phyloP scores from a whole-genome alignment of 2,113 vertebrate species.

The Entelurus aequoreus region DNA sequence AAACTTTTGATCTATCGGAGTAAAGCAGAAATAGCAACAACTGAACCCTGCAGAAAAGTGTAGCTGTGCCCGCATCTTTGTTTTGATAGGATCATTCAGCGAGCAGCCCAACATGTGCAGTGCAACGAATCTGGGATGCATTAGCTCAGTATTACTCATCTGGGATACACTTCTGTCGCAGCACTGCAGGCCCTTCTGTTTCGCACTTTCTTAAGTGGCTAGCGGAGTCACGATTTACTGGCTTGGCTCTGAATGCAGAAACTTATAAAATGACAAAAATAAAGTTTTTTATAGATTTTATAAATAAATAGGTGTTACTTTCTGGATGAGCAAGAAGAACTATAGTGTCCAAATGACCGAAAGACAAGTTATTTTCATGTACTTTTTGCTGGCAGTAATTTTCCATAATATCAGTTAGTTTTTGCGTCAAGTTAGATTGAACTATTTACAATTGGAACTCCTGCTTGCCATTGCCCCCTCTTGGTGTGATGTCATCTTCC shows the following conservation, averaged over 20 bases:
- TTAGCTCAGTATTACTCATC: constrained; percentile 41
- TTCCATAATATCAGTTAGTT: too few relatives aligned
- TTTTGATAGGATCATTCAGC: constrained; percentile 40
- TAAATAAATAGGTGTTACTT: too few relatives aligned
- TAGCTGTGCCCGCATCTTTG: constrained; percentile 39
- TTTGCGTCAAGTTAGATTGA: too few relatives aligned
- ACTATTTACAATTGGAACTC: too few relatives aligned
- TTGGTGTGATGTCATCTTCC: too few relatives aligned
- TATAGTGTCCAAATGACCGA: too few relatives aligned
- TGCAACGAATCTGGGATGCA: constrained; percentile 47
- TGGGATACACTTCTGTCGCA: constrained; percentile 23
- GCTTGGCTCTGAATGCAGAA: constrained; percentile 49
- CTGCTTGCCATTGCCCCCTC: too few relatives aligned
- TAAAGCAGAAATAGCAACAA: constrained; percentile 50
- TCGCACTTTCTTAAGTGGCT: constrained; percentile 43
- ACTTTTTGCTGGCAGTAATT: too few relatives aligned
- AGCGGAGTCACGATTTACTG: constrained; percentile 45
- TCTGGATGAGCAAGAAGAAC: background rate
- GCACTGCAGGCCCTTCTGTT: constrained; percentile 35
- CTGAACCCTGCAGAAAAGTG: constrained; percentile 38
- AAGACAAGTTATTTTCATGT: too few relatives aligned
- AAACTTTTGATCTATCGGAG: constrained; percentile 45
- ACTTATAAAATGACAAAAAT: constrained; percentile 5
- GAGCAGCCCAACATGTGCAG: constrained; percentile 18
- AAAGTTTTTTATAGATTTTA: background rate